phyloP scores from a whole-genome alignment of 2,797 vertebrate species.

The Pangasius larnaudii region DNA sequence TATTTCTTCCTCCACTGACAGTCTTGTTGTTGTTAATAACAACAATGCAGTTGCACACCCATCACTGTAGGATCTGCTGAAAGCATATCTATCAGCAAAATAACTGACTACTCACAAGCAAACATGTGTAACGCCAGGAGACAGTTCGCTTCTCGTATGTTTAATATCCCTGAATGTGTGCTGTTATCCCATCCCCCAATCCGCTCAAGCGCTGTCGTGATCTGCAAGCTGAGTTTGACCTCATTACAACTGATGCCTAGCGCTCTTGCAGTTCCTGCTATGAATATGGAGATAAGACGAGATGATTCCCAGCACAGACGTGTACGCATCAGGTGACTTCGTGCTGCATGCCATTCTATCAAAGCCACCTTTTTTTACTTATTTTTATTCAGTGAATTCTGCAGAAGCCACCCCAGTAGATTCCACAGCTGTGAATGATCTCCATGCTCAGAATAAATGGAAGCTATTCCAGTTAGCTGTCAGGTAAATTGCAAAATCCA shows the following conservation, averaged over 20 bases:
- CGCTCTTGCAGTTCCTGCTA: neutral
- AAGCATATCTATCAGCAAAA: neutral
- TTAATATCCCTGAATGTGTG: slow-evolving; percentile 14
- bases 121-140: neutral
- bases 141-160: neutral
- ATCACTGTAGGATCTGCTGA: neutral
- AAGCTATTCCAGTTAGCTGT: neutral
- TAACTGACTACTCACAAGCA: neutral
- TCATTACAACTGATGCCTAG: slow-evolving; percentile 17
- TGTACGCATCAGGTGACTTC: neutral
- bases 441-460: neutral
- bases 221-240: slow-evolving; percentile 26
- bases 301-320: neutral
- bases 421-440: neutral
- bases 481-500: neutral
- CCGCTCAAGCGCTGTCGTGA: slow-evolving; percentile 11
- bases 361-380: neutral
- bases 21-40: neutral
- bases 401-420: neutral
- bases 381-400: neutral
- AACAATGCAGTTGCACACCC: neutral
- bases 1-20: slow-evolving; percentile 2
- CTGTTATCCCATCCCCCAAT: slow-evolving; percentile 19
- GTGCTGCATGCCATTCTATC: neutral
- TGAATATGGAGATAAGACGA: neutral